Evolutionary conservation across 2,113 vertebrate genomes (phyloP).

Genomic region (Pseudopipra pipra): DNA sequence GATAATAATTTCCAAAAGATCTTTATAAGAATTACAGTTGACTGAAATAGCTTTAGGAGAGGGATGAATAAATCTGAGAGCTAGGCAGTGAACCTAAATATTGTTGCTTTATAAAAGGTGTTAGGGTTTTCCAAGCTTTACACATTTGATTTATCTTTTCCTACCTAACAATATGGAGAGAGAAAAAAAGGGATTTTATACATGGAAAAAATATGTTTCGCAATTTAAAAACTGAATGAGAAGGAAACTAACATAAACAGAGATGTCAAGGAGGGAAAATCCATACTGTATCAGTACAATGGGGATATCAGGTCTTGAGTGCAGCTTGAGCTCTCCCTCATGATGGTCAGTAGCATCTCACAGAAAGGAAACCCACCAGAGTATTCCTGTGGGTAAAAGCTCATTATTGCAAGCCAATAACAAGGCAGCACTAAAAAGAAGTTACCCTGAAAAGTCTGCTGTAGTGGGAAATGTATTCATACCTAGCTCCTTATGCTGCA

Average conservation of each 20-base stretch:
- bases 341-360: neutral
- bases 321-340: neutral
- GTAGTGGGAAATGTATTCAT: neutral
- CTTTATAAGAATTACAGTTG: slow-evolving; percentile 32
- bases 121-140: neutral
- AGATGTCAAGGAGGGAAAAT: neutral
- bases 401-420: neutral
- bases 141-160: neutral
- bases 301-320: neutral
- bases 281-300: neutral
- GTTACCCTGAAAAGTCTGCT: neutral
- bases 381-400: neutral
- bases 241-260: neutral
- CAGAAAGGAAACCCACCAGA: neutral
- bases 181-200: neutral
- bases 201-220: neutral
- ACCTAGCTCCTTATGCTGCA: neutral
- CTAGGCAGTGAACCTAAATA: slow-evolving; percentile 23
- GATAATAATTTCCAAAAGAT: slow-evolving; percentile 16
- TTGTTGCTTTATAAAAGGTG: slow-evolving; percentile 33
- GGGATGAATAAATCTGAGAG: slow-evolving; percentile 36
- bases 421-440: neutral
- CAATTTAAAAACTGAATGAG: neutral
- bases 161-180: neutral
- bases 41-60: slow-evolving; percentile 53